Evolutionary conservation across 2,113 vertebrate species (phyloP).

Genomic region (Corythaixoides concolor): DNA sequence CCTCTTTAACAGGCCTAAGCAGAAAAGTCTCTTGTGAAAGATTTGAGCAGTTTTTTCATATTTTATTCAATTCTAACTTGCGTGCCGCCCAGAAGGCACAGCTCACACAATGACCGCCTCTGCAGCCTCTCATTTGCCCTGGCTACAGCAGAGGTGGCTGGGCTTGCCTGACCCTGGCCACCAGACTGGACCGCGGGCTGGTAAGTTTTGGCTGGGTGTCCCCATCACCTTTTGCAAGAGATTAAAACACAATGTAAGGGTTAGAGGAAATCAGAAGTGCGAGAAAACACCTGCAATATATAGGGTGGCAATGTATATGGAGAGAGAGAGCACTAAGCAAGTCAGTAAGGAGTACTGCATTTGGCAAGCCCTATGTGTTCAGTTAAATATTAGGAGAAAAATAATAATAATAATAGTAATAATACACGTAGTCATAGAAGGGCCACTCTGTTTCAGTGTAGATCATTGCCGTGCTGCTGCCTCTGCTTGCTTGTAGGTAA

Average conservation of each 20-base stretch:
- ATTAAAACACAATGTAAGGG: background rate
- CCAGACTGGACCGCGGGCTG: accelerated
- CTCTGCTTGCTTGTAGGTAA: background rate
- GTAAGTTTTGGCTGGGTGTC: background rate
- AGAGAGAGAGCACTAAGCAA: background rate
- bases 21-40: background rate
- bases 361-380: background rate
- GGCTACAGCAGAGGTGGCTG: background rate
- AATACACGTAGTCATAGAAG: background rate
- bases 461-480: background rate
- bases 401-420: background rate
- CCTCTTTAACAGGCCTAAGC: background rate
- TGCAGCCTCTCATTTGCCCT: background rate
- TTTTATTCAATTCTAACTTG: background rate
- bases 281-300: background rate
- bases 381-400: background rate
- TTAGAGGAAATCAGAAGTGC: background rate
- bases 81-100: accelerated
- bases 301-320: background rate
- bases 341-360: background rate
- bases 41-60: background rate
- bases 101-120: accelerated
- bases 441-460: background rate
- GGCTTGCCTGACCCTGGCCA: accelerated
- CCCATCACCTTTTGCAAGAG: background rate